Evolutionary conservation across 2,888 invertebrate species (phyloP), one percentile per base, ranked within the genome.

Genomic region (Bombyx huttoni): DNA sequence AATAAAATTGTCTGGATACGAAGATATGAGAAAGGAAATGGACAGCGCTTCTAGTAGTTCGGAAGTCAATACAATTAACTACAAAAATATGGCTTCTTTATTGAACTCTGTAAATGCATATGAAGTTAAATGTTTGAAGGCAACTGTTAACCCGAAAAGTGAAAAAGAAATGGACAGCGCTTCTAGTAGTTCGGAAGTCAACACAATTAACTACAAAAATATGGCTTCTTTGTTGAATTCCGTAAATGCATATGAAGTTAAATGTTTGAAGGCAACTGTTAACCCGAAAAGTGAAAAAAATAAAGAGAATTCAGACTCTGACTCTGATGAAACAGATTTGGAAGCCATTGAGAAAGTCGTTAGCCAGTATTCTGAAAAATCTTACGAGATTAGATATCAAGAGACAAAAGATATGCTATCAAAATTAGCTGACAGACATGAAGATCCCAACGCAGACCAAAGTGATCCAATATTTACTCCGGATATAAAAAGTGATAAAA

Each of bases 361-460:
- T 0, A 73, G 79, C 52, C 74, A 85, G 62, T 79, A 75, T 49
- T 84, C 87, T 1, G 68, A 80, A 47, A 87, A 87, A 58, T 74
- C 86, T 14, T 87, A 86, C 49, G 85, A 86, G 62, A 81, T 77
- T 1, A 71, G 86, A 58, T 87, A 62, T 58, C 73, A 81, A 60
- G 86, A 89, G 64, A 87, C 86, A 9, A 80, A 81, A 57, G 75
- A 79, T n/a, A 78, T 87, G 81, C 68, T 88, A 5, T 57, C 64
- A 2, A 73, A 76, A 59, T 63, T 88, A 64, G 86, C 87, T 13
- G 81, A 86, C 57, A 65, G 61, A 48, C 75, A 75, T 53, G 84
- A 87, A 3, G 66, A 77, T 46, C 67, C 68, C 13, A 60, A 64
- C 46, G 57, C 56, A 54, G 52, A 54, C 48, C 60, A 62, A n/a